Evolutionary conservation across 1,140 invertebrate species (phyloP).

Genomic region (Pogonomyrmex californicus): DNA sequence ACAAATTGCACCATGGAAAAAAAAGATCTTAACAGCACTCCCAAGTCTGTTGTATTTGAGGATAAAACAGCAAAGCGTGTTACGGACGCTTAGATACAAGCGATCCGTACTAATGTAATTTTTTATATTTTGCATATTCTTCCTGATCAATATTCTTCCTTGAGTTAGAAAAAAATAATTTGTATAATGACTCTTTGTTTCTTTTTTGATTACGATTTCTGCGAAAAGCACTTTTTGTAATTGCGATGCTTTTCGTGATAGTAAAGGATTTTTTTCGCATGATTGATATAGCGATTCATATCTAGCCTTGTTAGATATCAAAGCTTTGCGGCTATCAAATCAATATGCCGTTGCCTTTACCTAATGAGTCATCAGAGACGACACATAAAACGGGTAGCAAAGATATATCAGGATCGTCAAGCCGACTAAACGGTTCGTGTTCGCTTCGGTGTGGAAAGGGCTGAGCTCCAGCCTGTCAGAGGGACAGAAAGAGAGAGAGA

Average conservation of each 20-base stretch:
- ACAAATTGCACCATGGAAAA: conserved; percentile 58
- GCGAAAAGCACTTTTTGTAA: background rate
- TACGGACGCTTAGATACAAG: background rate
- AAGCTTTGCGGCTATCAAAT: background rate
- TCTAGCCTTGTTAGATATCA: background rate
- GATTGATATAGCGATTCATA: background rate
- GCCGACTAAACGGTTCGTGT: conserved; percentile 59
- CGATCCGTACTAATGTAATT: background rate
- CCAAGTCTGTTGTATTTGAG: conserved; percentile 42
- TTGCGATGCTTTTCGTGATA: background rate
- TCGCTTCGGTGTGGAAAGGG: conserved; percentile 60
- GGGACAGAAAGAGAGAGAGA: conserved; percentile 11
- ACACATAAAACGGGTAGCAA: conserved; percentile 35
- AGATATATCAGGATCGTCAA: conserved; percentile 31
- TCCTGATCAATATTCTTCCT: background rate
- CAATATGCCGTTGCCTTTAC: conserved; percentile 24
- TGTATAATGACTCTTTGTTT: background rate
- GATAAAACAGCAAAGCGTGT: conserved; percentile 26
- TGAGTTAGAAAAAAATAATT: conserved; percentile 6
- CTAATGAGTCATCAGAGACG: conserved; percentile 1
- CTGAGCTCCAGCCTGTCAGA: conserved; percentile 37
- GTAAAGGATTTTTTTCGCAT: background rate
- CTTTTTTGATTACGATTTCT: background rate
- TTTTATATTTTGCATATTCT: background rate
- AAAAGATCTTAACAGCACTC: conserved; percentile 54